Base-by-base conservation (phyloP, 1,140 invertebrate species). In the Lanistes nyassanus region DNA sequence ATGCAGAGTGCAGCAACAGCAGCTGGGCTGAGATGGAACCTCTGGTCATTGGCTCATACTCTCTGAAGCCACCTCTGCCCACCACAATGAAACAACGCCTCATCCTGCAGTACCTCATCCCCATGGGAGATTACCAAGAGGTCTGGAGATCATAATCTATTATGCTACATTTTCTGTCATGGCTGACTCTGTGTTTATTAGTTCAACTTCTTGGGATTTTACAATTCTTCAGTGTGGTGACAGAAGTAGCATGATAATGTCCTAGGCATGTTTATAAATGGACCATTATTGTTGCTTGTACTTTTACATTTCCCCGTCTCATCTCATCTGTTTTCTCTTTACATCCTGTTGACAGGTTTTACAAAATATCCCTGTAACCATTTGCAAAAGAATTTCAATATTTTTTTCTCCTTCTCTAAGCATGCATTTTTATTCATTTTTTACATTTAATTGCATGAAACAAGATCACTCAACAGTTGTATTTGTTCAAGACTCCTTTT, bases 51-150 rank as follows among this genome's bases (percentile, higher is more conserved):
- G 95, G 95, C 76, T 92, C 91, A 42, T 91, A 95, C 80, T 94
- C 95, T 85, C 94, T 99, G 77, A 93, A 95, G 88, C 98, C 97
- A 19, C 98, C 97, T 19, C 92, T 96, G 13, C 96, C 94, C 21
- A 88, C 93, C 42, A 93, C 94, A 4, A 97, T 96, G 26, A 93
- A 94, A 85, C 96, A 98, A 88, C 94, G 98, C 88, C 92, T 98
- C 11, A 97, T 98, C 83, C 88, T 98, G 23, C 92, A 96, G 80
- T 99, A 98, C 89, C 90, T 99, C 1, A 95, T 95, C 16, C 95
- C 97, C 0, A 94, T 98, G 92, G 97, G 97, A 31, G 97, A 98
- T 86, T 99, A 99, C 89, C 97, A 99, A 90, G 97, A 98, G 91
- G 93, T 94, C 69, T 76, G 16, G 74, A 36, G 19, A 23, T 29